Conservation (phyloP, 2,797 vertebrate species). For the Melanotaenia pygmaea region DNA sequence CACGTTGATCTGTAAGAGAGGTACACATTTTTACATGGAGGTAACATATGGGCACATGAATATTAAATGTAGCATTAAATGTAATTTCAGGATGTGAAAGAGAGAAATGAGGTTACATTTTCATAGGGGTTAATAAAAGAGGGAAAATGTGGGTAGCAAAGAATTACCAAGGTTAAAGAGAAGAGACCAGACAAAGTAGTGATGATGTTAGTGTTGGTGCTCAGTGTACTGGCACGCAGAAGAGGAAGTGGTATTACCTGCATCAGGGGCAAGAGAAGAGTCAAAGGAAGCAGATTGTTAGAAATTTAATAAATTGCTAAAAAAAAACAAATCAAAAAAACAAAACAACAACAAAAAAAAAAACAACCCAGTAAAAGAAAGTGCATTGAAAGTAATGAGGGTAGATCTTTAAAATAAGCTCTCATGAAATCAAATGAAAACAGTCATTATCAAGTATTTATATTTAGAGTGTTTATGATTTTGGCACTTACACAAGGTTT, state of each 20-base stretch:
- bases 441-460: conserved; percentile 32
- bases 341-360: background rate
- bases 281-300: conserved; percentile 71
- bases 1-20: conserved; percentile 83
- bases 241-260: conserved; percentile 96
- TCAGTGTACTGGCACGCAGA: conserved; percentile 98
- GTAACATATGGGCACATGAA: background rate
- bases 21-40: conserved; percentile 18
- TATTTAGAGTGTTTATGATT: conserved; percentile 36
- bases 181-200: conserved; percentile 96
- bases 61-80: background rate
- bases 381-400: conserved; percentile 14
- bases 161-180: conserved; percentile 95
- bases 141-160: conserved; percentile 77
- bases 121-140: conserved; percentile 80
- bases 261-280: conserved; percentile 86
- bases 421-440: conserved; percentile 16
- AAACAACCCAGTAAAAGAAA: too few species aligned
- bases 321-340: conserved; percentile 17
- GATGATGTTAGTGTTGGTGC: conserved; percentile 98
- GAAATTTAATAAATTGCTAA: conserved; percentile 30
- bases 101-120: background rate
- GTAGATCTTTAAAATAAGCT: conserved; percentile 1
- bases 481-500: background rate
- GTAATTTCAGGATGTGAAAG: background rate